Conservation (phyloP, 2,797 vertebrate genomes). For the Sitta carolinensis region DNA sequence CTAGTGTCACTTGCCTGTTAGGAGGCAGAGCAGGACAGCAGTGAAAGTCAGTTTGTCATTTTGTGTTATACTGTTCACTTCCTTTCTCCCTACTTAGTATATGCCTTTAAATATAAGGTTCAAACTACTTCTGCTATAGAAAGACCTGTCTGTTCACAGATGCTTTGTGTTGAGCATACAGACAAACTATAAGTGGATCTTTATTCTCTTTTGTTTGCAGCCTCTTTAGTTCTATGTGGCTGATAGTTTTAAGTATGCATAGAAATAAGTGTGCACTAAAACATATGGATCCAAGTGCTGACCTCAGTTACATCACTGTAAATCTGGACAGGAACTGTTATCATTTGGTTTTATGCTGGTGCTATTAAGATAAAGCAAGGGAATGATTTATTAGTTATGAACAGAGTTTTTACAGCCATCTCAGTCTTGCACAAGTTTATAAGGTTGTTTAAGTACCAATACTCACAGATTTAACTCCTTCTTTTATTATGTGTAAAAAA, state of each 20-base stretch:
- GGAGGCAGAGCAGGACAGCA: background rate
- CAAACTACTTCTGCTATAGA: background rate
- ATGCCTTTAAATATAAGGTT: background rate
- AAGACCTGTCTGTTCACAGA: background rate
- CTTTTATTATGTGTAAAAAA: background rate
- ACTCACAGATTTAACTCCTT: background rate
- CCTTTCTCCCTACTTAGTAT: background rate
- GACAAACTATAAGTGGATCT: background rate
- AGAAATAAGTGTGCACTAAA: background rate
- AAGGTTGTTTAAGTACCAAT: background rate
- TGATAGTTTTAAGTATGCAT: background rate
- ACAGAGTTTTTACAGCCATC: background rate
- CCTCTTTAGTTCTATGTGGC: background rate
- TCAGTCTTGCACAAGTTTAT: background rate
- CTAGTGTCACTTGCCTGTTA: background rate
- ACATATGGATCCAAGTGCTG: background rate
- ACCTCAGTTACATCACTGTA: background rate
- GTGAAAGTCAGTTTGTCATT: background rate
- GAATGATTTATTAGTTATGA: conserved; percentile 6
- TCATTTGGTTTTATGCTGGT: background rate
- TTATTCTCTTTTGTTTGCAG: background rate
- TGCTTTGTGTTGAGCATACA: background rate
- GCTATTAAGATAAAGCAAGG: background rate
- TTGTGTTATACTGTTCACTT: background rate
- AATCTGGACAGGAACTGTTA: background rate